phyloP scores from a whole-genome alignment of 1,140 invertebrate genomes.

The Danaus plexippus region DNA sequence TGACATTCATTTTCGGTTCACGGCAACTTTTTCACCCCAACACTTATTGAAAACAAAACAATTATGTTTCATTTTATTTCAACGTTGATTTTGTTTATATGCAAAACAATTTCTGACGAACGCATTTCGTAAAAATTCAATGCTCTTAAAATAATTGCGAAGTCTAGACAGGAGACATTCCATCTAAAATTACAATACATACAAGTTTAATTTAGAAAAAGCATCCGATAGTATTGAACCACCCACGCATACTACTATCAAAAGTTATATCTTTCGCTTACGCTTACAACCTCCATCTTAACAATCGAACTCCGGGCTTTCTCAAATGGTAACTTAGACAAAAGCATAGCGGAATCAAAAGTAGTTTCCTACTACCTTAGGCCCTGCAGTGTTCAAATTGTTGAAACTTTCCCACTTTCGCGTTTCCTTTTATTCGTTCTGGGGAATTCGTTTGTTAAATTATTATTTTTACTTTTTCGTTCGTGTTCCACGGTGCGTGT shows the following conservation, averaged over 20 bases:
- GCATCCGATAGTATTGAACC: conserved; percentile 27
- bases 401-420: conserved; percentile 63
- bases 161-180: conserved; percentile 26
- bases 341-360: conserved; percentile 61
- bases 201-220: conserved; percentile 50
- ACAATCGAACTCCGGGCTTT: conserved; percentile 53
- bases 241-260: conserved; percentile 24
- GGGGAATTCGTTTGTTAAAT: conserved; percentile 58
- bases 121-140: no score
- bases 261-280: conserved; percentile 49
- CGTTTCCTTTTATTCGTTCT: conserved; percentile 60
- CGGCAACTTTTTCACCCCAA: no score
- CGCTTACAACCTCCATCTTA: conserved; percentile 28
- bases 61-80: no score
- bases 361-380: conserved; percentile 57
- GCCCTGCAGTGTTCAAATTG: conserved; percentile 54
- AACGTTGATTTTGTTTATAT: no score
- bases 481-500: conserved; percentile 44
- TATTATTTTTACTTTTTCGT: conserved; percentile 59
- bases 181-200: conserved; percentile 19
- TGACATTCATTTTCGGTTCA: no score
- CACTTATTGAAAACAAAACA: no score
- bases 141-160: conserved; percentile 11
- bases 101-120: no score
- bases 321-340: conserved; percentile 67